Conservation (phyloP, 2,888 invertebrate genomes). For the Papilio protenor region DNA sequence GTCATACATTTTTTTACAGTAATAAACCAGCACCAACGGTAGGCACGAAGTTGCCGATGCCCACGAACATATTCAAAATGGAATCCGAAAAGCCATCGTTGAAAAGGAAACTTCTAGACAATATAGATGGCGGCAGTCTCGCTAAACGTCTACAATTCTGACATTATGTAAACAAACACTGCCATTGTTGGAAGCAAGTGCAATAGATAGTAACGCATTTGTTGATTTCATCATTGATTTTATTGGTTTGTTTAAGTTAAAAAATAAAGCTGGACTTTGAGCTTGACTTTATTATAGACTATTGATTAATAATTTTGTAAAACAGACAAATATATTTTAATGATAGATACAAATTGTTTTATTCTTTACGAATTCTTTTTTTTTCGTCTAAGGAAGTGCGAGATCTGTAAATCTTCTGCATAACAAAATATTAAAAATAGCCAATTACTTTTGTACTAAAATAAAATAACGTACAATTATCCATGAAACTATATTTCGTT, state of each 20-base stretch:
- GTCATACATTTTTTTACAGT: slow-evolving; percentile 68
- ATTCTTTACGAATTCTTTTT: no score
- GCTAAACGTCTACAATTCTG: slow-evolving; percentile 88
- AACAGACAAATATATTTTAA: slow-evolving; percentile 37
- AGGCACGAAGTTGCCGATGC: slow-evolving; percentile 92
- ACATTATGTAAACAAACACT: slow-evolving; percentile 45
- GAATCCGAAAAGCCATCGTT: slow-evolving; percentile 87
- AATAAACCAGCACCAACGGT: slow-evolving; percentile 95
- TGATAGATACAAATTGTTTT: slow-evolving; percentile 1
- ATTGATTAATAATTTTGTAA: slow-evolving; percentile 32
- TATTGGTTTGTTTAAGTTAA: slow-evolving; percentile 34
- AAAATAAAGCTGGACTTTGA: slow-evolving; percentile 52
- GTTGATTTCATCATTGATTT: slow-evolving; percentile 57
- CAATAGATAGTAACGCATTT: slow-evolving; percentile 53
- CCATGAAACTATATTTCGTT: slow-evolving; percentile 17
- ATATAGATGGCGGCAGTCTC: slow-evolving; percentile 87
- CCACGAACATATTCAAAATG: slow-evolving; percentile 85
- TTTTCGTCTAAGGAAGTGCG: background rate
- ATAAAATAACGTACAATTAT: background rate
- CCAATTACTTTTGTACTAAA: background rate
- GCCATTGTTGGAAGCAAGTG: slow-evolving; percentile 44
- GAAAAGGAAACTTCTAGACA: slow-evolving; percentile 90
- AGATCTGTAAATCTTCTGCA: background rate
- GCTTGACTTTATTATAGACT: slow-evolving; percentile 7
- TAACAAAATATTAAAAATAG: no score